phyloP scores from a whole-genome alignment of 2,113 vertebrate genomes.

The Himantopus leucocephalus region DNA sequence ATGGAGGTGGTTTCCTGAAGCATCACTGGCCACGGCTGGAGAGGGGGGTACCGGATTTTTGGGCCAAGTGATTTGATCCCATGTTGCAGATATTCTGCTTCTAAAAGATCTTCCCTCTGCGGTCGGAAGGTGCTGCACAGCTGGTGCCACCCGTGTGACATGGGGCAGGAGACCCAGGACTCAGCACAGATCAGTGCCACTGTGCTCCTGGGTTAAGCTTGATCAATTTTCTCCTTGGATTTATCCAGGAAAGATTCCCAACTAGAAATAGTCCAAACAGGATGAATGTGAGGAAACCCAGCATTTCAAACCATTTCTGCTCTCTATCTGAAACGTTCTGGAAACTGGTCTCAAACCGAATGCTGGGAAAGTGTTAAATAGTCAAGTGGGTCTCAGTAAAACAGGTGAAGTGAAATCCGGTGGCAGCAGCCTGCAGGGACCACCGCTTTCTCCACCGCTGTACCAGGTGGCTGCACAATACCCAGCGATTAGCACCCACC shows the following conservation, averaged over 20 bases:
- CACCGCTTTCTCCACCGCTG: accelerated
- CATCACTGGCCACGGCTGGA: background rate
- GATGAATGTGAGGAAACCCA: background rate
- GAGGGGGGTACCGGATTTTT: accelerated
- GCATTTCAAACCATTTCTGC: background rate
- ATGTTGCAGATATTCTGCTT: background rate
- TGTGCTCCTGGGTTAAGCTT: background rate
- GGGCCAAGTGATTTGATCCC: background rate
- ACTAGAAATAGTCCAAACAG: background rate
- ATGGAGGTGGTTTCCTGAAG: background rate
- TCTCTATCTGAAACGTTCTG: background rate
- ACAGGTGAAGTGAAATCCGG: background rate
- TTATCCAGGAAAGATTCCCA: background rate
- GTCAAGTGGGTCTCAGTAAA: background rate
- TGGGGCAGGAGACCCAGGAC: background rate
- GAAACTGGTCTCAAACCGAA: background rate
- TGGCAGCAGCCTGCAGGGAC: background rate
- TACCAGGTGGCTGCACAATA: background rate
- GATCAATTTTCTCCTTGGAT: background rate
- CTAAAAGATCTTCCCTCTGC: background rate
- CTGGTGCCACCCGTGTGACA: accelerated
- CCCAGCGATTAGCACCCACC: accelerated
- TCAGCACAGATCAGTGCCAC: background rate
- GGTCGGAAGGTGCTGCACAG: background rate
- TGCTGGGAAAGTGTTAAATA: background rate